Percentiles rank a stretch among this genome's conserved stretches.
phyloP scores from a whole-genome alignment of 2,888 invertebrate species.

The Cephus rjabovi region DNA sequence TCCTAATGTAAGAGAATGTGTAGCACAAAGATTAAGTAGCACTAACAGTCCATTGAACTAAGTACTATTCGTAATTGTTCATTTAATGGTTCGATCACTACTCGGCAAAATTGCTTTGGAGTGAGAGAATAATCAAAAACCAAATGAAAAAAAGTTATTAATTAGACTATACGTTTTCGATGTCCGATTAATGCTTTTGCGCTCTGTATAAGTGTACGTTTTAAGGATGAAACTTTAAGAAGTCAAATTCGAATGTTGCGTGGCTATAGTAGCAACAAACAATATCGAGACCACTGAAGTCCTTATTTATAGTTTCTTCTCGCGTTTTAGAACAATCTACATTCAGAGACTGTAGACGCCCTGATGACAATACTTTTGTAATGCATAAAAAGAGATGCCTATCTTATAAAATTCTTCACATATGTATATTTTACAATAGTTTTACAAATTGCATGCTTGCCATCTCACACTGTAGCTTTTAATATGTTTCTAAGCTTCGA shows the following conservation, averaged over 20 bases:
- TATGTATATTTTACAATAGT: conserved; percentile 1
- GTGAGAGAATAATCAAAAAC: background rate
- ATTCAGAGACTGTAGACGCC: background rate
- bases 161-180: background rate
- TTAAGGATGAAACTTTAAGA: background rate
- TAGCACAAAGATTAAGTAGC: background rate
- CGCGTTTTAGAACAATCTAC: background rate
- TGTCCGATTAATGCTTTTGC: background rate
- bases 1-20: background rate
- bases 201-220: background rate
- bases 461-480: background rate
- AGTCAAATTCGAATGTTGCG: background rate
- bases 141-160: background rate
- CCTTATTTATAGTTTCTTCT: background rate
- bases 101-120: background rate
- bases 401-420: conserved; percentile 3
- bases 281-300: background rate
- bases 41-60: background rate
- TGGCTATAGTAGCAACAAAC: background rate
- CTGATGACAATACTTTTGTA: conserved; percentile 4
- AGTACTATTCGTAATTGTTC: background rate
- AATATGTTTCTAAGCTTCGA: background rate
- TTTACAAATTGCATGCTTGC: background rate
- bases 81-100: background rate
- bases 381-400: background rate